Evolutionary conservation across 2,113 vertebrate species (phyloP), one percentile per base, ranked within the genome.

Genomic region (Pangasianodon gigas): DNA sequence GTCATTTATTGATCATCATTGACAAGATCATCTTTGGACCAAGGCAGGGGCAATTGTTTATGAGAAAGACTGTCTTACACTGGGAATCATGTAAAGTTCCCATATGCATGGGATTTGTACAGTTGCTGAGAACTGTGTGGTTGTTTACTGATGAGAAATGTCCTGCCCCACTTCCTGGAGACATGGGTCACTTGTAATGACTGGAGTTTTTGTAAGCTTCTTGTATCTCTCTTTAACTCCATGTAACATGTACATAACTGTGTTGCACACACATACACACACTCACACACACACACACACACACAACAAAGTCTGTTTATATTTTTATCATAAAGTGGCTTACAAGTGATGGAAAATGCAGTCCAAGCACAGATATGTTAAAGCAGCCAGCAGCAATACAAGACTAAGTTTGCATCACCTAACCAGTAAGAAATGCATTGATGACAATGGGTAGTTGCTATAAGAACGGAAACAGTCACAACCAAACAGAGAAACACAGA

Each of bases 211-310:
- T 54, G 60, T 83, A 71, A 52, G 69, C 62, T 37, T 54, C 48
- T 54, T 71, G 51, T 74, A 9, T 37, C 24, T n/a, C n/a, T 62
- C 24, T 54, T 67, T 11, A 19, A 32, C 6, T 83, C 54, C n/a
- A 13, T 86, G 60, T 75, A 92, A 92, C 89, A 77, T 32, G 71
- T 14, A 58, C 82, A 84, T n/a, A 5, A 58, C 24, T 16, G 41
- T 24, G 8, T 18, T 32, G 1, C 6, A 16, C n/a, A 18, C 14
- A 18, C 90, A 91, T 91, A 65, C 86, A 88, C 32, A 60, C 52
- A 48, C n/a, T 82, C 46, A 37, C 81, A 58, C 81, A 56, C 81
- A 84, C 71, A 85, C 48, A 54, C 46, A 58, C 71, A 71, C 67
- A 69, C 67, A 32, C 29, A 32, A 56, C 19, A 46, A 29, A 8